Evolutionary conservation across 2,113 vertebrate genomes (phyloP).

Genomic region (Taurulus bubalis): DNA sequence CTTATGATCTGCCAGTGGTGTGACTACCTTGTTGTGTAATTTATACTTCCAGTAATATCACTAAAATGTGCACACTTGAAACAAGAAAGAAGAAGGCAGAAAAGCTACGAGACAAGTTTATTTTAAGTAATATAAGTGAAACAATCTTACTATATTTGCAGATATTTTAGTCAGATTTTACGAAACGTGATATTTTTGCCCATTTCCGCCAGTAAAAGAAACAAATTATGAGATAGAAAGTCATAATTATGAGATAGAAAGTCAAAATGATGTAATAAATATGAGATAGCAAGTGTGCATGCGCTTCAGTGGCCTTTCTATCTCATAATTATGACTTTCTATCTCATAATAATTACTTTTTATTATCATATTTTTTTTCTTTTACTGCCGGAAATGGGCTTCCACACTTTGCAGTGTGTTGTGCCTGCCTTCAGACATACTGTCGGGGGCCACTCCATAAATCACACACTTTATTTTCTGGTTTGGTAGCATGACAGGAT

Average conservation of each 20-base stretch:
- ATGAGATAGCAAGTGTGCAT: too few relatives aligned
- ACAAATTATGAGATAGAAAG: too few relatives aligned
- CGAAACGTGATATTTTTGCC: not conserved
- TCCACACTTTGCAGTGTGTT: not conserved
- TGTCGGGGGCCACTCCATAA: not conserved
- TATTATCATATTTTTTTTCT: too few relatives aligned
- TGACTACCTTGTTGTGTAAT: not conserved
- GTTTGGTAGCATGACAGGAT: not conserved
- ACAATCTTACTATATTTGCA: not conserved
- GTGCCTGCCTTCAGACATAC: not conserved
- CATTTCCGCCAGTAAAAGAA: too few relatives aligned
- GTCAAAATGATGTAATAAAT: too few relatives aligned
- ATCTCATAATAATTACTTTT: too few relatives aligned
- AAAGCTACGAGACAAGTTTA: not conserved
- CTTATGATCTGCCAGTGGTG: not conserved
- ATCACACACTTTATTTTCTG: slow-evolving; percentile 3
- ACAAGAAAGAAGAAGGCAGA: not conserved
- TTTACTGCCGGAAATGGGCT: too few relatives aligned
- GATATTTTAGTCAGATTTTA: not conserved
- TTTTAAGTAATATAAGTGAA: not conserved
- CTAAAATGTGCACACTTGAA: not conserved
- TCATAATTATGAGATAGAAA: too few relatives aligned
- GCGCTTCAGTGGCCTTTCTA: too few relatives aligned
- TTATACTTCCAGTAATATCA: not conserved
- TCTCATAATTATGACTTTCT: too few relatives aligned